A percentile compares a stretch with the other conserved stretches of the same genome.
These are phyloP conservation scores for Xiphophorus birchmanni DNA, from an alignment of 2,797 vertebrate genomes.

Conservation along the genomic window DNA sequence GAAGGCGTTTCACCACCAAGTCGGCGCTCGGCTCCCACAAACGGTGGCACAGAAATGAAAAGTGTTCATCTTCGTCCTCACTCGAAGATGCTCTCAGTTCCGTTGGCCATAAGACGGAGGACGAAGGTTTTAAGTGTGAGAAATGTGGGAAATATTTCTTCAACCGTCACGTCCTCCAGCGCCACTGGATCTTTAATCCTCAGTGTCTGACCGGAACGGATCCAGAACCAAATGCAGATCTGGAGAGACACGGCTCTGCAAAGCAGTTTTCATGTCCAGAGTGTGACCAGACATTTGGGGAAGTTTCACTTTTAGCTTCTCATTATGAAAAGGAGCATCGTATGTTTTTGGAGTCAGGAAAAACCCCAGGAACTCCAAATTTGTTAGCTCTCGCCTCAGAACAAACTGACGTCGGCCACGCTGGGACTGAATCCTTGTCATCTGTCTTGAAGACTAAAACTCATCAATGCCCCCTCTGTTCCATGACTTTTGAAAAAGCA, in stretches of 20 bases:
- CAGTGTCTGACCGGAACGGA: slow-evolving; percentile 48
- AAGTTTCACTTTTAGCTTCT: slow-evolving; percentile 43
- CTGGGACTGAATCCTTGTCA: not conserved
- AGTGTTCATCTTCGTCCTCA: slow-evolving; percentile 47
- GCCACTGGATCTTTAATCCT: slow-evolving; percentile 73
- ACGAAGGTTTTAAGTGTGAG: slow-evolving; percentile 74
- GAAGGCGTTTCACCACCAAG: slow-evolving; percentile 77
- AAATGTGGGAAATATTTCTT: slow-evolving; percentile 78
- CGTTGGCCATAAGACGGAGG: slow-evolving; percentile 43
- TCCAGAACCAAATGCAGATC: slow-evolving; percentile 13
- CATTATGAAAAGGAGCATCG: slow-evolving; percentile 60
- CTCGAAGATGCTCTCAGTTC: slow-evolving; percentile 59
- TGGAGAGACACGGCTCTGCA: not conserved
- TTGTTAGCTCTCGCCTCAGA: not conserved
- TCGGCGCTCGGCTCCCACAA: slow-evolving; percentile 81
- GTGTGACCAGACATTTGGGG: slow-evolving; percentile 59
- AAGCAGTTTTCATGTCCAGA: slow-evolving; percentile 50
- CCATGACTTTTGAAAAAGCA: slow-evolving; percentile 73
- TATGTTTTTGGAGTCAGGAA: slow-evolving; percentile 21
- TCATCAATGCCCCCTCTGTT: slow-evolving; percentile 75
- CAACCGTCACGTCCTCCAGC: slow-evolving; percentile 73
- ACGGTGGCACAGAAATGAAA: slow-evolving; percentile 81
- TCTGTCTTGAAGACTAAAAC: slow-evolving; percentile 43
- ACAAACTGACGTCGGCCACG: not conserved
- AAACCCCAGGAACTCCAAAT: slow-evolving; percentile 16